phyloP scores from a whole-genome alignment of 2,888 invertebrate species.

The Microctonus aethiopoides region DNA sequence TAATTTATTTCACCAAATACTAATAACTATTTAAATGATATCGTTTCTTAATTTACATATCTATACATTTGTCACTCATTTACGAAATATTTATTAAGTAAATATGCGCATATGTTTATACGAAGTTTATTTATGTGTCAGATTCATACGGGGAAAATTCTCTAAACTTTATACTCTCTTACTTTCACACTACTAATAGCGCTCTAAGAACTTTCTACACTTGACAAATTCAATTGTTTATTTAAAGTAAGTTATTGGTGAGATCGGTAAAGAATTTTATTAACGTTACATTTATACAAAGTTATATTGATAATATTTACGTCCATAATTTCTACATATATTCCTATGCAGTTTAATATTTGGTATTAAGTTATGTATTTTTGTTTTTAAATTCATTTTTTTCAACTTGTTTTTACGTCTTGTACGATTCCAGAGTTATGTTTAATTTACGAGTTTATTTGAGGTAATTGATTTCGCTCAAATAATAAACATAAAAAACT shows the following conservation, averaged over 20 bases:
- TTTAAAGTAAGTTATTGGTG: slow-evolving; percentile 48
- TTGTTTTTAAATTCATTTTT: slow-evolving; percentile 29
- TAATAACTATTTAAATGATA: slow-evolving; percentile 35
- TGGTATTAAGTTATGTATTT: slow-evolving; percentile 57
- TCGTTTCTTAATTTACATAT: slow-evolving; percentile 19
- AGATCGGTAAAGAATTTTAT: slow-evolving; percentile 63
- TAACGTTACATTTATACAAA: slow-evolving; percentile 65
- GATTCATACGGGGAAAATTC: slow-evolving; percentile 41
- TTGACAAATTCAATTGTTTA: slow-evolving; percentile 30
- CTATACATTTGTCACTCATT: slow-evolving; percentile 36
- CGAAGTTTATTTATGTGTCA: slow-evolving; percentile 43
- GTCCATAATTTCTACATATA: slow-evolving; percentile 57
- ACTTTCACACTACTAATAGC: background rate
- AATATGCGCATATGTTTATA: background rate
- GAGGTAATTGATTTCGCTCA: slow-evolving; percentile 66
- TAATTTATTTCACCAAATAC: slow-evolving; percentile 44
- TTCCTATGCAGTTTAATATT: slow-evolving; percentile 62
- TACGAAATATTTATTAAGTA: background rate
- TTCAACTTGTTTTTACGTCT: background rate
- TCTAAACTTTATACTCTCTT: background rate
- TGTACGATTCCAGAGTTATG: slow-evolving; percentile 26
- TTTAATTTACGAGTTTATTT: slow-evolving; percentile 55
- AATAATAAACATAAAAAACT: slow-evolving; percentile 58
- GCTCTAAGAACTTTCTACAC: slow-evolving; percentile 31
- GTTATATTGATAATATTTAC: slow-evolving; percentile 55